These are phyloP conservation scores for Lepus americanus DNA, from an alignment of 2,113 vertebrate genomes.

Conservation along the genomic window DNA sequence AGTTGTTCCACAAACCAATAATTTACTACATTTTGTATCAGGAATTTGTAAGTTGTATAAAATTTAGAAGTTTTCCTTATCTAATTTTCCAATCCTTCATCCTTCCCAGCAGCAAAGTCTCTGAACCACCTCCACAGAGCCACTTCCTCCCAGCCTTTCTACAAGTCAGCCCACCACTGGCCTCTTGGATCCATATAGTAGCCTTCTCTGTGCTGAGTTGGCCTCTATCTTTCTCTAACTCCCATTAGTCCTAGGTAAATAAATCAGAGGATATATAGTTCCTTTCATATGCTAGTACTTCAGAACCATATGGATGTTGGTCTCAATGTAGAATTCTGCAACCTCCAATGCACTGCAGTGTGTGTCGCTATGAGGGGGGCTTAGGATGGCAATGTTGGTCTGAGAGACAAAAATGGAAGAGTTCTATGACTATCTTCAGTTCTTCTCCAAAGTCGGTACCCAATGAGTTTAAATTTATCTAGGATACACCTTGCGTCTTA, in stretches of 20 bases:
- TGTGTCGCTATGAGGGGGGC: not conserved
- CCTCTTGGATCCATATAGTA: not conserved
- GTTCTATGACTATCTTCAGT: not conserved
- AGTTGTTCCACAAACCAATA: constrained; percentile 1
- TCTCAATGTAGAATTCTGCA: not conserved
- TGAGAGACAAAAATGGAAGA: not conserved
- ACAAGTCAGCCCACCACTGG: not conserved
- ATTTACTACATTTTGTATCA: constrained; percentile 13
- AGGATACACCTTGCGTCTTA: not conserved
- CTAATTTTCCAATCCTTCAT: not conserved
- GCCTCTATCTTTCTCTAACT: not conserved
- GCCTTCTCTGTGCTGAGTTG: not conserved
- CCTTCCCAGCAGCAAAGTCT: constrained; percentile 13
- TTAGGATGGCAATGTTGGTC: not conserved
- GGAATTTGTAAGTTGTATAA: not conserved
- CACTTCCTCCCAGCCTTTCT: not conserved
- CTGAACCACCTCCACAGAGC: not conserved
- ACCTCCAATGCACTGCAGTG: not conserved
- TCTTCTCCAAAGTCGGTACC: not conserved
- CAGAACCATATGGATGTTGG: not conserved
- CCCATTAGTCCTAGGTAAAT: not conserved
- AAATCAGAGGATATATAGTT: not conserved
- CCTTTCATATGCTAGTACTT: not conserved
- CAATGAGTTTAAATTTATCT: not conserved
- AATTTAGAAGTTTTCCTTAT: not conserved